Evolutionary conservation across 2,113 vertebrate species (phyloP), one percentile per base, ranked within the genome.

Genomic region (Clupea harengus): DNA sequence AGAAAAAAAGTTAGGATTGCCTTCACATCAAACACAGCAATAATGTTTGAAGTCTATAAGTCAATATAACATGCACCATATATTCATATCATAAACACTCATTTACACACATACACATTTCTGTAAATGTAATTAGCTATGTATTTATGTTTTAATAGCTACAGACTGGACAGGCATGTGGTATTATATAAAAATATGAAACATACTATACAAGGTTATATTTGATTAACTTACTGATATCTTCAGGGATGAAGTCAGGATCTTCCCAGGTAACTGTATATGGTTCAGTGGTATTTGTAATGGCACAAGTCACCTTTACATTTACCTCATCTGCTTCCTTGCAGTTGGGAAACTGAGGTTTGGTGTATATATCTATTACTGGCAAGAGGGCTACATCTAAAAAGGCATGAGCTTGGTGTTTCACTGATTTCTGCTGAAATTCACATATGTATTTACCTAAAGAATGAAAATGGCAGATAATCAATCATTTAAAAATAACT

Each of bases 391-490:
- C 84, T 18, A 95, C 44, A 18, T 93, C 83, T 88, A 95, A 0
- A 13, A 9, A 1, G 6, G 1, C 39, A 0, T 80, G 89, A 84
- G 91, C 93, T 87, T 5, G 83, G 87, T 94, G 89, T 6, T 0
- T 0, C 84, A 94, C 88, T 0, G 0, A 28, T 1, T 0, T 4
- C 0, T 0, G 2, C 0, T 0, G 0, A 86, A 88, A 94, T 22
- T 6, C 0, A 85, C 94, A 95, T 2, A 1, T 64, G 86, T 93
- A 93, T 2, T 11, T 45, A 54, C 94, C 94, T 95, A 81, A 81
- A 13, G 39, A 83, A 88, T 20, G 44, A 84, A 85, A 78, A 78
- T 17, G 13, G 13, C 13, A 78, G 28, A 39, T 32, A 32, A 72
- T 4, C 8, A 17, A 39, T 17, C 3, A 78, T 2, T 32, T 32